Base-by-base conservation (phyloP, 2,888 invertebrate species). In the Orchestes rusci region DNA sequence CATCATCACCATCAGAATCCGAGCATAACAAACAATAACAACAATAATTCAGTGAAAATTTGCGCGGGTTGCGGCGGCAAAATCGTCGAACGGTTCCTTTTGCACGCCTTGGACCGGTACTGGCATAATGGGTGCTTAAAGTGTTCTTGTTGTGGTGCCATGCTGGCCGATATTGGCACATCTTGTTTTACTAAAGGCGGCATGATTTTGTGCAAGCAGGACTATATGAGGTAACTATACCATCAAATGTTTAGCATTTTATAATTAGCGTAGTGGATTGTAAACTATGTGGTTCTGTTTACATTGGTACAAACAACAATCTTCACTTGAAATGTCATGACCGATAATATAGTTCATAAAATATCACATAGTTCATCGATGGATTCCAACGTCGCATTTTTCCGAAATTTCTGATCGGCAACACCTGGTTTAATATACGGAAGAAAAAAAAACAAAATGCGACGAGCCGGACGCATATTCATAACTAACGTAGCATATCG, bases 61-160 rank as follows among this genome's bases (percentile, higher is more conserved):
- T 93, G 93, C 72, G 89, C 87, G 56, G 92, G 91, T 57, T 94
- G 93, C 71, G 88, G 89, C 59, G 85, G 90, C 58, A 85, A 89
- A 74, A 93, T 93, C 66, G 80, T 85, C 61, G 93, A 93, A 75
- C 78, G 92, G 70, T 93, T 84, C 74, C 80, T 93, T 56, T 77
- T 94, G 55, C 86, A 88, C 72, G 92, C 93, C 59, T 76, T 93
- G 68, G 93, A 94, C 75, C 77, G 91, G 69, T 93, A 90, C 73
- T 94, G 94, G 94, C 94, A 94, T 74, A 90, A 91, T 74, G 81
- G 84, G 60, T 94, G 94, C 71, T 79, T 94, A 62, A 94, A 93
- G 74, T 94, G 94, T 76, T 81, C 87, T 65, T 88, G 84, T 72
- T 94, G 94, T 70, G 83, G 83, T 56, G 84, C 86, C 55, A 84